Conservation (phyloP, 2,888 invertebrate genomes). For the Dasypogon diadema region DNA sequence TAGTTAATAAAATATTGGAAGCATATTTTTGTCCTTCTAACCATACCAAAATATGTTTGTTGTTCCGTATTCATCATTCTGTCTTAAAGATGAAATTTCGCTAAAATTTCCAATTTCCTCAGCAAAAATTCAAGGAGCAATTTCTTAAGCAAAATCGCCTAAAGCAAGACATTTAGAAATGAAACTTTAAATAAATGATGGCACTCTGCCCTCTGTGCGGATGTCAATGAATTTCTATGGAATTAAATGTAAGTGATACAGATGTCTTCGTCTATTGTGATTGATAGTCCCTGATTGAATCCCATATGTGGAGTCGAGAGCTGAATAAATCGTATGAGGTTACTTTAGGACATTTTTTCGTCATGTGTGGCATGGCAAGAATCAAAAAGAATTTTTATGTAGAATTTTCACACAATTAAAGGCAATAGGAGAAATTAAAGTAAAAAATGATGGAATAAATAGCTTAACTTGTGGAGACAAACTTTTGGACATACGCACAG, state of each 20-base stretch:
- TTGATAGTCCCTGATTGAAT: slow-evolving; percentile 58
- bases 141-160: slow-evolving; percentile 46
- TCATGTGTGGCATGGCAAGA: too few species aligned
- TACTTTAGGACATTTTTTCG: slow-evolving; percentile 42
- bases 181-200: slow-evolving; percentile 55
- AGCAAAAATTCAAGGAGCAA: slow-evolving; percentile 2
- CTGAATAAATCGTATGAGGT: slow-evolving; percentile 58
- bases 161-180: slow-evolving; percentile 50
- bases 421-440: too few species aligned
- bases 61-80: too few species aligned
- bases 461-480: too few species aligned
- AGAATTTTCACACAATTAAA: too few species aligned
- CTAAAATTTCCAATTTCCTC: not conserved
- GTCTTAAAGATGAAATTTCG: too few species aligned
- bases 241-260: slow-evolving; percentile 59
- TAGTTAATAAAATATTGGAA: too few species aligned
- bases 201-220: slow-evolving; percentile 45
- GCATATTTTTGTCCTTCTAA: too few species aligned
- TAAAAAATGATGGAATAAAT: too few species aligned
- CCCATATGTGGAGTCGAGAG: slow-evolving; percentile 54
- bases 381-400: too few species aligned
- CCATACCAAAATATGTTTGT: too few species aligned
- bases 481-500: too few species aligned
- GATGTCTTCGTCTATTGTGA: slow-evolving; percentile 59
- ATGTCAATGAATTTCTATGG: slow-evolving; percentile 56